Evolutionary conservation across 1,140 invertebrate genomes (phyloP), one percentile per base, ranked within the genome.

Genomic region (Zaprionus gabonicus): DNA sequence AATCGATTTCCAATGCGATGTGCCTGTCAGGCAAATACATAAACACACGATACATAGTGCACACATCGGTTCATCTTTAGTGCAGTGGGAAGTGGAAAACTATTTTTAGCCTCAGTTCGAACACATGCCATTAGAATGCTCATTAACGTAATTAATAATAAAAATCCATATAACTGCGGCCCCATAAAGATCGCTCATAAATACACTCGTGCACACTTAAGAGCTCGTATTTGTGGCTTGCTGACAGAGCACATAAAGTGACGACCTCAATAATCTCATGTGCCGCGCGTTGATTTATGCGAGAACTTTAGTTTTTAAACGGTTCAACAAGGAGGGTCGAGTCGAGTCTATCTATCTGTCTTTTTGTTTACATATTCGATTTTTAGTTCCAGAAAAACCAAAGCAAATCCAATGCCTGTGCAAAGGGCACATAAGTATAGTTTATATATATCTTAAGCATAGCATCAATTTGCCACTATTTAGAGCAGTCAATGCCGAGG

Each of bases 361-460:
- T 10, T 23, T 56, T 55, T 70, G 57, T 74, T 2, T 70, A 53
- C 55, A 57, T 12, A 49, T 41, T 69, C 25, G 2, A 31, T 51
- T 41, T 59, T 53, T 38, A 55, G 51, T 68, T 56, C 58, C n/a
- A 23, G 66, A 41, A 71, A 78, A 83, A 78, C 71, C 53, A 87
- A 46, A 84, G 84, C 84, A 87, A 87, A 88, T 80, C 84, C 80
- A 83, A 81, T 78, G 80, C 68, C 84, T 88, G 73, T 73, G 17
- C 74, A 44, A 13, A 25, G 58, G 41, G 62, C 46, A 53, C 53
- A 62, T 20, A 12, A 23, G 49, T 59, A 51, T 38, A 51, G 57
- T 66, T n/a, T n/a, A n/a, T 59, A 15, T 58, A 58, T 34, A 34
- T 23, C 20, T 66, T 57, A 34, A 70, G 49, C 71, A 63, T 66